Evolutionary conservation across 2,888 invertebrate species (phyloP).

Genomic region (Oxytorus armatus): DNA sequence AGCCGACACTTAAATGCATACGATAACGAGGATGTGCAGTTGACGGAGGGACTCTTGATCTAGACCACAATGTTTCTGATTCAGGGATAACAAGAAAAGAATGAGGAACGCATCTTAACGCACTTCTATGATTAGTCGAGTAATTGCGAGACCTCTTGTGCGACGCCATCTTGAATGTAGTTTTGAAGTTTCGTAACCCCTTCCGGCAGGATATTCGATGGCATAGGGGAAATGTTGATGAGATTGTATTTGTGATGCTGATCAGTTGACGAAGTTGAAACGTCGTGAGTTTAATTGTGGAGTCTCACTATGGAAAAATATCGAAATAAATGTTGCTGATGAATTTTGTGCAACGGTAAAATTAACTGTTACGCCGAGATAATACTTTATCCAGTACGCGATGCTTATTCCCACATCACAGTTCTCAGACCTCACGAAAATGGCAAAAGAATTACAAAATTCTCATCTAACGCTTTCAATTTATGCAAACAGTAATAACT

Average conservation of each 20-base stretch:
- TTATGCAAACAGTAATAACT: not conserved
- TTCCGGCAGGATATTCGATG: too few relatives aligned
- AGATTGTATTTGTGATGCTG: too few relatives aligned
- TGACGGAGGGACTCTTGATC: constrained; percentile 5
- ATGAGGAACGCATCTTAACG: not conserved
- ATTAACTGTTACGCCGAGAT: constrained; percentile 1
- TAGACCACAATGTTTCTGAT: constrained; percentile 1
- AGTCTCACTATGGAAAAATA: too few relatives aligned
- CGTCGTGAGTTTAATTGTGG: too few relatives aligned
- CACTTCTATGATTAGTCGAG: not conserved
- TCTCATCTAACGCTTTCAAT: not conserved
- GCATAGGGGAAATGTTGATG: too few relatives aligned
- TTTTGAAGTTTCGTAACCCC: not conserved
- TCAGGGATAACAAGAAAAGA: not conserved
- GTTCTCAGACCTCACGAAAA: constrained; percentile 1
- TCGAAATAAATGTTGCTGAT: not conserved
- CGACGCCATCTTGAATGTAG: not conserved
- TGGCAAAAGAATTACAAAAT: constrained; percentile 11
- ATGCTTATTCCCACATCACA: constrained; percentile 32
- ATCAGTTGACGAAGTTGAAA: too few relatives aligned
- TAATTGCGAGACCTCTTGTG: constrained; percentile 12
- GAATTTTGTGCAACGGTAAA: not conserved
- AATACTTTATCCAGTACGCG: not conserved
- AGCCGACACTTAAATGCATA: not conserved
- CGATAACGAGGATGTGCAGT: not conserved